Percentiles rank a stretch among this genome's conserved stretches.
Evolutionary conservation across 2,797 vertebrate genomes (phyloP).

Genomic region (Sebastes baramenuke): DNA sequence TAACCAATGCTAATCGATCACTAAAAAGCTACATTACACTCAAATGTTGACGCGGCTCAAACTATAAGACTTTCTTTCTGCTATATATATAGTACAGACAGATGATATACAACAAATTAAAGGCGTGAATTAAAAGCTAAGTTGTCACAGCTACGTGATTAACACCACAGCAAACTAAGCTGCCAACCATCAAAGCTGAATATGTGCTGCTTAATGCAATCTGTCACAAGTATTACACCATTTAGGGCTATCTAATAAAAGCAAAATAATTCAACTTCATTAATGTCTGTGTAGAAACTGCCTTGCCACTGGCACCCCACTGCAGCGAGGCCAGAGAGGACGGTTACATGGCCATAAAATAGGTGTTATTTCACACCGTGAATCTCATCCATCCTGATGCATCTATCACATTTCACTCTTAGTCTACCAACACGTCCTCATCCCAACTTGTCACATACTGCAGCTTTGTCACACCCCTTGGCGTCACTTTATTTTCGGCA

Average conservation of each 20-base stretch:
- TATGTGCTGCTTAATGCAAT: background rate
- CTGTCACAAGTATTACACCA: background rate
- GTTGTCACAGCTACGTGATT: background rate
- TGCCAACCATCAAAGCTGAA: background rate
- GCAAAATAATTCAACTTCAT: background rate
- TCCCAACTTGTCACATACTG: too few relatives aligned
- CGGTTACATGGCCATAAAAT: background rate
- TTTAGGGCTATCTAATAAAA: background rate
- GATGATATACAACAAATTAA: background rate
- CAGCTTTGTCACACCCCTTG: too few relatives aligned
- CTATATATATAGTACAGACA: background rate
- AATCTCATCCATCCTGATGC: background rate
- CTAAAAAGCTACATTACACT: background rate
- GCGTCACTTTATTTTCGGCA: too few relatives aligned
- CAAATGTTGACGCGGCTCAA: background rate
- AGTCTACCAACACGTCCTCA: too few relatives aligned
- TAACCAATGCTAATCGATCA: background rate
- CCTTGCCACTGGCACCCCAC: background rate
- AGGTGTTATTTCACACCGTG: background rate
- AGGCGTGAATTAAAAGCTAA: background rate
- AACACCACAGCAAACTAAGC: background rate
- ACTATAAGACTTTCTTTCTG: background rate
- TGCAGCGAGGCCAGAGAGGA: background rate
- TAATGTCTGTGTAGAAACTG: background rate
- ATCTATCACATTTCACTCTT: background rate